phyloP scores from a whole-genome alignment of 2,888 invertebrate genomes.

The Gnatocerus cornutus region DNA sequence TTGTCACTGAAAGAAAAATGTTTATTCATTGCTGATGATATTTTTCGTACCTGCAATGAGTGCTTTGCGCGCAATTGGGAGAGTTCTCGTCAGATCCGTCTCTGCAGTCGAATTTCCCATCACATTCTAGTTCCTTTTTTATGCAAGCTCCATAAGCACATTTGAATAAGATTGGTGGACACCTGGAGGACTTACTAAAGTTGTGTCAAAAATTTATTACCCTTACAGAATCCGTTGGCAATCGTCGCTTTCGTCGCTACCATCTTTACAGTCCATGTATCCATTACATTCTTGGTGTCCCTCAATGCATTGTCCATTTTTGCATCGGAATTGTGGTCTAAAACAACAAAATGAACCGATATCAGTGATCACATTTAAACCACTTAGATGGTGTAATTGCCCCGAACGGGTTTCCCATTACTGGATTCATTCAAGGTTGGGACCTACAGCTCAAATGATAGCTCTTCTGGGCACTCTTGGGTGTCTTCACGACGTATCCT shows the following conservation, averaged over 20 bases:
- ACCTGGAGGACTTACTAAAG: constrained; percentile 60
- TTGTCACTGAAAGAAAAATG: constrained; percentile 3
- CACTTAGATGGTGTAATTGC: no score
- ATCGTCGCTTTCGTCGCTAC: constrained; percentile 70
- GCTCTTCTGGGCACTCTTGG: neutral
- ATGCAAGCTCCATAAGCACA: constrained; percentile 74
- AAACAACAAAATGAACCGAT: neutral
- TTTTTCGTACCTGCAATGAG: constrained; percentile 23
- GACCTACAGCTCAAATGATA: neutral
- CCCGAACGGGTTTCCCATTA: no score
- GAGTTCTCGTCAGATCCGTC: constrained; percentile 72
- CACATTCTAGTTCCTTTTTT: constrained; percentile 67
- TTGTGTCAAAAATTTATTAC: neutral
- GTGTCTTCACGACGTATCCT: neutral
- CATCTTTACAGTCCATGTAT: constrained; percentile 69
- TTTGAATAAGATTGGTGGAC: constrained; percentile 70
- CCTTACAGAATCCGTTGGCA: constrained; percentile 55
- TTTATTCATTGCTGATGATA: neutral
- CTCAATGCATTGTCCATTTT: constrained; percentile 68
- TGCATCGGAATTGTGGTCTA: constrained; percentile 41
- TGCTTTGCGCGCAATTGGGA: neutral
- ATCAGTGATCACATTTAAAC: no score
- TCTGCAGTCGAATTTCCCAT: constrained; percentile 70
- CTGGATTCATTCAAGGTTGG: neutral
- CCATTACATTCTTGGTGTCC: constrained; percentile 71